These are phyloP conservation scores for Acestrorhynchus altus DNA, from an alignment of 2,797 vertebrate species.

Conservation along the genomic window DNA sequence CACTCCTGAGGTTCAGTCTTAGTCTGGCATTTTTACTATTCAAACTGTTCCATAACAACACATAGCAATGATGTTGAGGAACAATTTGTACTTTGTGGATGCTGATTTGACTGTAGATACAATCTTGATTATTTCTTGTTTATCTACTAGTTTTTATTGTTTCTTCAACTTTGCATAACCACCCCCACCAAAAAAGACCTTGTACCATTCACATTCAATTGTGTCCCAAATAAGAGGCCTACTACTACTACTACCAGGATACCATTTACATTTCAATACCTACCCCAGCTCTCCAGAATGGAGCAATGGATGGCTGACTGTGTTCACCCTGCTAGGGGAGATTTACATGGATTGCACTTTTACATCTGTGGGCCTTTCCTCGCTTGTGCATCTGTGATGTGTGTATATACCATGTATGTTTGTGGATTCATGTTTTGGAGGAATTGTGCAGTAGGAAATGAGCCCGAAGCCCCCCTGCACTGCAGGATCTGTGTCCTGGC, in stretches of 20 bases:
- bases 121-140: no score
- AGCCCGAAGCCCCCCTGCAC: constrained; percentile 44
- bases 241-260: constrained; percentile 14
- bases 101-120: no score
- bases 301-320: not conserved
- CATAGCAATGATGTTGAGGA: no score
- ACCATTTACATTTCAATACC: constrained; percentile 53
- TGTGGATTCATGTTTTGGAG: constrained; percentile 2
- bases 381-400: constrained; percentile 10
- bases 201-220: constrained; percentile 20
- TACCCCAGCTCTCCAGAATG: not conserved
- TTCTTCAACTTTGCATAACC: no score
- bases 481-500: constrained; percentile 40
- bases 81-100: not conserved
- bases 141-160: no score
- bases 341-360: not conserved
- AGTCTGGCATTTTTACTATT: no score
- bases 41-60: no score
- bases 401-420: not conserved
- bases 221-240: constrained; percentile 32
- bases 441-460: constrained; percentile 47
- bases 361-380: constrained; percentile 4
- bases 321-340: constrained; percentile 7
- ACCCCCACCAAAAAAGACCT: not conserved
- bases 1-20: no score